Evolutionary conservation across 2,113 vertebrate species (phyloP).

Genomic region (Ictalurus furcatus): DNA sequence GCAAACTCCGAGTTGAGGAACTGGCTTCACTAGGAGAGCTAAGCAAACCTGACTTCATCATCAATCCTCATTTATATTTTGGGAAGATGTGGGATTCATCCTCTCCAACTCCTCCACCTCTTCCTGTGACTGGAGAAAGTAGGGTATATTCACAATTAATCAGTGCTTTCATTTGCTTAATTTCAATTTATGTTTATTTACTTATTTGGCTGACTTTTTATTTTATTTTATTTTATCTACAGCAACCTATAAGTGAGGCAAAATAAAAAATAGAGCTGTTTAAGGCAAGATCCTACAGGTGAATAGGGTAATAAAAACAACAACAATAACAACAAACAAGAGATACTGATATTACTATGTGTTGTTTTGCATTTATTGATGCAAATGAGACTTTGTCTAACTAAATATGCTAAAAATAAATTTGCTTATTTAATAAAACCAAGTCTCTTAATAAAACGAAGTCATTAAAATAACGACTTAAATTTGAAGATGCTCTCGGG

Average conservation of each 20-base stretch:
- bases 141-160: conserved; percentile 49
- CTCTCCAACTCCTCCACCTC: conserved; percentile 49
- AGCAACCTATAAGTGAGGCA: not conserved
- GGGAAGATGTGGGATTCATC: conserved; percentile 53
- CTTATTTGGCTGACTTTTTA: not conserved
- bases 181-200: not conserved
- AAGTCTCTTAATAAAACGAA: not conserved
- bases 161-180: not conserved
- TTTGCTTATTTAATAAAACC: not conserved
- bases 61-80: conserved; percentile 69
- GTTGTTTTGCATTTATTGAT: not conserved
- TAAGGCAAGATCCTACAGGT: not conserved
- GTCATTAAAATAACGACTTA: not conserved
- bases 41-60: conserved; percentile 65
- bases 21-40: conserved; percentile 60
- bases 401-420: not conserved
- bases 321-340: not conserved
- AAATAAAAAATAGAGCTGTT: not conserved
- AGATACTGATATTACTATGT: not conserved
- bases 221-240: not conserved
- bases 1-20: conserved; percentile 57
- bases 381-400: not conserved
- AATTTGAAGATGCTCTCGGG: not conserved
- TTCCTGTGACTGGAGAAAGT: conserved; percentile 67
- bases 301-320: not conserved